Base-by-base conservation (phyloP, 2,113 vertebrate species). In the Gadus chalcogrammus region DNA sequence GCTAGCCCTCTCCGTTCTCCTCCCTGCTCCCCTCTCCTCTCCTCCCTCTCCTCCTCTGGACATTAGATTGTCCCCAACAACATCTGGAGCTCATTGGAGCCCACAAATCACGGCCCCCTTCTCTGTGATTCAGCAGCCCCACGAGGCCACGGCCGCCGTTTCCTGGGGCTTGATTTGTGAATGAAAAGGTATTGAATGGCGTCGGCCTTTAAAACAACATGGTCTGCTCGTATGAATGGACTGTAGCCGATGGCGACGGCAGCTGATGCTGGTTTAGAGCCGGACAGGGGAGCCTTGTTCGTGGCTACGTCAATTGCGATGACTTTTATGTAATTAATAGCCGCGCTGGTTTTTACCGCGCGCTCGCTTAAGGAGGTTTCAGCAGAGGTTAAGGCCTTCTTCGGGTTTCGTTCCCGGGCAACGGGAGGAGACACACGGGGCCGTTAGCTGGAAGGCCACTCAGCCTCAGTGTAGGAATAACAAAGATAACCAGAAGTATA, bases 161-260 rank as follows among this genome's bases (percentile, higher is more conserved):
- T 90, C 83, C 84, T 84, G 82, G 72, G 65, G 68, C 77, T 81
- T 73, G 82, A 85, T 86, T 89, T 90, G 80, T 87, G 88, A 90
- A 90, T 88, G 85, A 82, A 90, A 61, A 75, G 69, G 78, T 75
- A 82, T 70, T 72, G 78, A 75, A 78, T 75, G 78, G 73, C 48
- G 64, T 86, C 81, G 81, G 78, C 78, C 71, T 67, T 70, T 66
- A 65, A 87, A 65, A 84, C 79, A 79, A 74, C 78, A 76, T 68
- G 76, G 70, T 18, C 0, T 68, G 8, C 62, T 66, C 60, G 68
- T 68, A 58, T 81, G 82, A 84, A 79, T 78, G 77, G 74, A 74
- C 75, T 71, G 20, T 38, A 71, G 22, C 15, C 5, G 16, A 58
- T 27, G 20, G 11, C 52, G 8, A 69, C 68, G 67, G 62, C 67